phyloP scores from a whole-genome alignment of 2,113 vertebrate species.

The Theristicus caerulescens region DNA sequence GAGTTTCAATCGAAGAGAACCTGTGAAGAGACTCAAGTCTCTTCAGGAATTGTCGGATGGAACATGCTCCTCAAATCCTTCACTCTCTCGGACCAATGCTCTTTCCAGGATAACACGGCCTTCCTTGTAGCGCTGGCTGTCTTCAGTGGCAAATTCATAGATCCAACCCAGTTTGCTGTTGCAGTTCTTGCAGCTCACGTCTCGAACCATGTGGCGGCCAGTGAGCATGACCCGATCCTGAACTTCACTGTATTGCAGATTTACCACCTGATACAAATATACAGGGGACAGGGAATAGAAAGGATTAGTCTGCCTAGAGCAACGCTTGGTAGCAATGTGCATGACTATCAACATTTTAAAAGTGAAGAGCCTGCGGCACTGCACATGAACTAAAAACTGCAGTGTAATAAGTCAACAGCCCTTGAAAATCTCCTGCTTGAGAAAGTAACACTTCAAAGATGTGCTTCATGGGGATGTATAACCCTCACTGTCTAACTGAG shows the following conservation, averaged over 20 bases:
- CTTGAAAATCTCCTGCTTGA: not conserved
- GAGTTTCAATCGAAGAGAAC: constrained; percentile 73
- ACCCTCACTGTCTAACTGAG: not conserved
- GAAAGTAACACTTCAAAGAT: not conserved
- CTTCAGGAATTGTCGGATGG: constrained; percentile 92
- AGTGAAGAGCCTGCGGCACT: not conserved
- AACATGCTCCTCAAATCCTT: constrained; percentile 93
- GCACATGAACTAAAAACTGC: not conserved
- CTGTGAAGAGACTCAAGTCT: constrained; percentile 20
- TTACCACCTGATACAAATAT: constrained; percentile 85
- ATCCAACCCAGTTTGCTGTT: constrained; percentile 99
- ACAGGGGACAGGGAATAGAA: not conserved
- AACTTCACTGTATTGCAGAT: constrained; percentile 97
- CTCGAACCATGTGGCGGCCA: constrained; percentile 96
- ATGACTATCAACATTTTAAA: not conserved
- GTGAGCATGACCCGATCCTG: constrained; percentile 99
- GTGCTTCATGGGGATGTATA: not conserved
- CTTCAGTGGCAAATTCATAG: constrained; percentile 98
- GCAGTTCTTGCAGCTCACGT: constrained; percentile 99
- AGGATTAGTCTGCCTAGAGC: not conserved
- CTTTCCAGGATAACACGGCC: constrained; percentile 96
- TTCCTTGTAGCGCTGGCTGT: constrained; percentile 98
- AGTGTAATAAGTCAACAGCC: not conserved
- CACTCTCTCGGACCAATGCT: constrained; percentile 93
- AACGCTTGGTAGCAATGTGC: not conserved